Percentiles rank a stretch among this genome's conserved stretches.
phyloP scores from a whole-genome alignment of 2,888 invertebrate species.

The Drosophila pegasa region DNA sequence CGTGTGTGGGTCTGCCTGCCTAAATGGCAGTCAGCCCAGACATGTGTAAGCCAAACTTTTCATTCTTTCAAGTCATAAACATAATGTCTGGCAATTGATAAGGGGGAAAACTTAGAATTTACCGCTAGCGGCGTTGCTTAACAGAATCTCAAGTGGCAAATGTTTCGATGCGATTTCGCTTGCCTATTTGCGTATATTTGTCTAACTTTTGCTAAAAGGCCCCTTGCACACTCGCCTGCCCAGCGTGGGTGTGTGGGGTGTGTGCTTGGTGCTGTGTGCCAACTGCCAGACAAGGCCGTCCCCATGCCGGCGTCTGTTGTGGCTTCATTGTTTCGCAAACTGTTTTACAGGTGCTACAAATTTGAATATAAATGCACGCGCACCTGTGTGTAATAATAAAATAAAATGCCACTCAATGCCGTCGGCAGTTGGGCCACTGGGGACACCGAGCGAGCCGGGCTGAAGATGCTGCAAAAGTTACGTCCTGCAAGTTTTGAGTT shows the following conservation, averaged over 20 bases:
- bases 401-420: conserved; percentile 73
- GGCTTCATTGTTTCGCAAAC: conserved; percentile 74
- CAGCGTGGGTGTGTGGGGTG: conserved; percentile 13
- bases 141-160: conserved; percentile 67
- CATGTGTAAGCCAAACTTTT: conserved; percentile 46
- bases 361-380: conserved; percentile 73
- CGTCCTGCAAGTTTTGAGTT: conserved; percentile 57
- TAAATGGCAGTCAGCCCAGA: conserved; percentile 16
- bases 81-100: conserved; percentile 67
- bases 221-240: conserved; percentile 26
- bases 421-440: conserved; percentile 49
- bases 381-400: conserved; percentile 77
- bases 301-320: conserved; percentile 38
- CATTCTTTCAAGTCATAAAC: conserved; percentile 41
- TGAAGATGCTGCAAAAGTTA: conserved; percentile 41
- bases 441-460: conserved; percentile 19
- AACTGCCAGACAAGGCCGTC: conserved; percentile 41
- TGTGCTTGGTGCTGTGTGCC: conserved; percentile 10
- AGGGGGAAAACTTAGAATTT: conserved; percentile 57
- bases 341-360: conserved; percentile 79
- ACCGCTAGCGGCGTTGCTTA: conserved; percentile 24
- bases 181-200: conserved; percentile 55
- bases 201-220: conserved; percentile 59
- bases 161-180: conserved; percentile 59
- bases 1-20: conserved; percentile 22